Conservation (phyloP, 1,140 invertebrate species). For the Aphis gossypii region DNA sequence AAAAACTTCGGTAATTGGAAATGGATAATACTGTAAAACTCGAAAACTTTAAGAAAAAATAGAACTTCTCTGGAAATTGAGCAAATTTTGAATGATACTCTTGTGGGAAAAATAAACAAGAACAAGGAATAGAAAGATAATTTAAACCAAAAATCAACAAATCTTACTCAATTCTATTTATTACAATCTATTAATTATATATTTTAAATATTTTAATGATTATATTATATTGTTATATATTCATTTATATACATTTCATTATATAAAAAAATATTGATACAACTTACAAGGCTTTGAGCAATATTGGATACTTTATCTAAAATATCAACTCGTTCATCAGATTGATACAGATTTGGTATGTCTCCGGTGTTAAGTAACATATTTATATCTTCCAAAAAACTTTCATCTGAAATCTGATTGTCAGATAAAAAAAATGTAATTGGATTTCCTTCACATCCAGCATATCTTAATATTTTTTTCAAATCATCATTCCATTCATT, state of each 20-base stretch:
- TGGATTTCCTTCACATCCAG: conserved; percentile 84
- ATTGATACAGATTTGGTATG: conserved; percentile 87
- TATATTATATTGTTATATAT: not conserved
- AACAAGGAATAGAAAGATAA: not conserved
- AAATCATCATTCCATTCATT: conserved; percentile 90
- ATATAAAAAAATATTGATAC: not conserved
- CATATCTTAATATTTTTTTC: conserved; percentile 77
- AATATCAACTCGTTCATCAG: conserved; percentile 92
- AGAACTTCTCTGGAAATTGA: not conserved
- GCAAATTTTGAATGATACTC: not conserved
- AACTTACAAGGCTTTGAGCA: conserved; percentile 69
- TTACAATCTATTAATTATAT: not conserved
- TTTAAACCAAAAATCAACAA: not conserved
- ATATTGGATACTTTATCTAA: conserved; percentile 87
- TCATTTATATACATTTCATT: not conserved
- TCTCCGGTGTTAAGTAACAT: conserved; percentile 92
- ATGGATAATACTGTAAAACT: not conserved
- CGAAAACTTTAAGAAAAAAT: not conserved
- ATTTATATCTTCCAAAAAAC: conserved; percentile 93
- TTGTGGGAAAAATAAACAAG: not conserved
- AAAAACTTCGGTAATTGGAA: not conserved
- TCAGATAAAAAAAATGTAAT: conserved; percentile 89
- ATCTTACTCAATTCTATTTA: not conserved
- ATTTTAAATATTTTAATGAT: not conserved
- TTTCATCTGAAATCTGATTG: conserved; percentile 82